These are phyloP conservation scores for Timandra comae DNA, from an alignment of 2,888 invertebrate species.

Conservation along the genomic window DNA sequence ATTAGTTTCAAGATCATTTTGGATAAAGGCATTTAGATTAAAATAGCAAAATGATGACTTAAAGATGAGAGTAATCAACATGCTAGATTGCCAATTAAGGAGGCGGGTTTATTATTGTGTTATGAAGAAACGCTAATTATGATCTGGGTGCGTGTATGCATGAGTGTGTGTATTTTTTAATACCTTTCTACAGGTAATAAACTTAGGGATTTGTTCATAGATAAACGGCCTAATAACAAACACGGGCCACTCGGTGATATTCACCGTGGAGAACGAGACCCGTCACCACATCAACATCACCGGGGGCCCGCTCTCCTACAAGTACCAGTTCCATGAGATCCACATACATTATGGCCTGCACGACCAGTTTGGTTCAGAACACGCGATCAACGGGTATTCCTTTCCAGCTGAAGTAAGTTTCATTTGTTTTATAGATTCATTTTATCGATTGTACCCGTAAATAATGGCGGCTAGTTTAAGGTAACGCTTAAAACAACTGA, in stretches of 20 bases:
- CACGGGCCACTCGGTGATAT: constrained; percentile 96
- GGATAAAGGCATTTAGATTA: no score
- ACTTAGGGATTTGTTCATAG: constrained; percentile 62
- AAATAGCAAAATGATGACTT: no score
- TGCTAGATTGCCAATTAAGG: no score
- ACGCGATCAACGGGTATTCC: constrained; percentile 95
- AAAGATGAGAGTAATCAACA: no score
- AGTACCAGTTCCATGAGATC: constrained; percentile 96
- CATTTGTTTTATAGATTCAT: neutral
- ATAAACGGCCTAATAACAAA: constrained; percentile 93
- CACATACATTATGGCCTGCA: constrained; percentile 95
- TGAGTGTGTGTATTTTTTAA: no score
- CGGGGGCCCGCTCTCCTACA: constrained; percentile 96
- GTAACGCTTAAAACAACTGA: no score
- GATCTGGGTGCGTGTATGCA: no score
- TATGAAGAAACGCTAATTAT: no score
- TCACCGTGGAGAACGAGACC: constrained; percentile 91
- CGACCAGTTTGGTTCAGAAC: constrained; percentile 96
- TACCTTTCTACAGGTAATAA: neutral
- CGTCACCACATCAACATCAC: constrained; percentile 93
- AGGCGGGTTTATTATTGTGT: no score
- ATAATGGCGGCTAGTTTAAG: no score
- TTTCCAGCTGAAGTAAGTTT: constrained; percentile 96
- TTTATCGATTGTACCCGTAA: no score
- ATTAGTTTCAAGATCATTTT: no score